Evolutionary conservation across 35 echinoderm and acorn worm species (phyloP).

Genomic region (Heliocidaris erythrogramma): DNA sequence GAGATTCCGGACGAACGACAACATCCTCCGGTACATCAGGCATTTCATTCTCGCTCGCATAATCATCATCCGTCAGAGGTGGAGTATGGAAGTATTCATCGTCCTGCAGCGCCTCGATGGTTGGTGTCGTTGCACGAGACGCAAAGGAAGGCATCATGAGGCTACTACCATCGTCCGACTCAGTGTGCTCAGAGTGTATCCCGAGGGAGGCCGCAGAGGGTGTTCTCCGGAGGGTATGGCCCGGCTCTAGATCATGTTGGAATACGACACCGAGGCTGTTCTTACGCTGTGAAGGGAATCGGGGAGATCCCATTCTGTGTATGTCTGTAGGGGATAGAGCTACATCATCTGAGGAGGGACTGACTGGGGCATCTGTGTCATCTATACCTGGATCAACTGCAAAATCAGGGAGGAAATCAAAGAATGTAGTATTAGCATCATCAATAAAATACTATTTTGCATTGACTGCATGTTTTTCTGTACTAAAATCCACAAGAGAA

Average conservation of each 20-base stretch:
- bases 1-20: slow-evolving; percentile 29
- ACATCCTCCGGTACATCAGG: not conserved
- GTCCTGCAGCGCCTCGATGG: slow-evolving; percentile 75
- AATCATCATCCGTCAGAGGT: slow-evolving; percentile 10
- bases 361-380: not conserved
- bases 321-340: slow-evolving; percentile 16
- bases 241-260: not conserved
- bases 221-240: not conserved
- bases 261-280: slow-evolving; percentile 26
- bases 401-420: not conserved
- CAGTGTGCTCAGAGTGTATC: not conserved
- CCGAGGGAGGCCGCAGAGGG: slow-evolving; percentile 22
- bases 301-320: not conserved
- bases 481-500: too few species aligned
- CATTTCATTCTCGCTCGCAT: not conserved
- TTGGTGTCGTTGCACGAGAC: slow-evolving; percentile 60
- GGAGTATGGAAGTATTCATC: slow-evolving; percentile 37
- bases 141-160: slow-evolving; percentile 41
- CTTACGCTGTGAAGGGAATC: not conserved
- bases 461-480: too few species aligned
- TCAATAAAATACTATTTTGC: too few species aligned
- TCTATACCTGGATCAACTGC: not conserved
- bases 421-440: not conserved
- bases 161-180: slow-evolving; percentile 37
- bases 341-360: slow-evolving; percentile 26